Percentiles rank a stretch among this genome's conserved stretches.
Conservation (phyloP, 2,888 invertebrate genomes). For the Hanleya hanleyi region DNA sequence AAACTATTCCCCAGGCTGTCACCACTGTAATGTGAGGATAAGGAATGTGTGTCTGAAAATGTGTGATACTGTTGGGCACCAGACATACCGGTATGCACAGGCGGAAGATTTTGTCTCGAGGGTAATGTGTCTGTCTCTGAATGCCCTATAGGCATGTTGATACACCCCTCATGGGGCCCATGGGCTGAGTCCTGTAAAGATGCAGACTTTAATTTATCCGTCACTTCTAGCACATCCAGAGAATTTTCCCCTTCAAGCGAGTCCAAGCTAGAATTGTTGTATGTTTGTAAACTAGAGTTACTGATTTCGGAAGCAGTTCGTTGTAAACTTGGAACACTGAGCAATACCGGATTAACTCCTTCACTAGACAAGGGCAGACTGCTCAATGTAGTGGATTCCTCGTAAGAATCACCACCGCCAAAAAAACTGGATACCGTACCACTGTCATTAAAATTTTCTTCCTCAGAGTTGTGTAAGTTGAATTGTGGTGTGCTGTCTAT, state of each 20-base stretch:
- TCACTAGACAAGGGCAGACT: neutral
- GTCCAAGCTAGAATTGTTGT: neutral
- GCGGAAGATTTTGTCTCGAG: neutral
- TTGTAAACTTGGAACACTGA: constrained; percentile 13
- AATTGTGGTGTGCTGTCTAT: neutral
- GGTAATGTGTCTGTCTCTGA: neutral
- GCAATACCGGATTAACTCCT: neutral
- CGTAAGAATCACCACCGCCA: constrained; percentile 36
- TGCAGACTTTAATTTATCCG: neutral
- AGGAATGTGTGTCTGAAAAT: neutral
- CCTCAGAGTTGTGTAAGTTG: neutral
- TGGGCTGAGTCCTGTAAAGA: neutral
- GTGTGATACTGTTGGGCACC: neutral
- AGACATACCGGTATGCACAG: neutral
- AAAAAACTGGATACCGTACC: constrained; percentile 43
- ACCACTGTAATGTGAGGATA: neutral
- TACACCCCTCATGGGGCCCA: neutral
- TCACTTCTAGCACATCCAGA: neutral
- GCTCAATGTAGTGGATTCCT: neutral
- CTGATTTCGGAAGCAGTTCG: constrained; percentile 42
- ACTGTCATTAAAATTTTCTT: constrained; percentile 8
- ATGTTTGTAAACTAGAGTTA: constrained; percentile 40
- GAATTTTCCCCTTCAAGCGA: neutral
- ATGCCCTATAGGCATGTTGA: too few species aligned
- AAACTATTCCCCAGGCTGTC: neutral